Base-by-base conservation (phyloP, 2,113 vertebrate species). In the Otis tarda region DNA sequence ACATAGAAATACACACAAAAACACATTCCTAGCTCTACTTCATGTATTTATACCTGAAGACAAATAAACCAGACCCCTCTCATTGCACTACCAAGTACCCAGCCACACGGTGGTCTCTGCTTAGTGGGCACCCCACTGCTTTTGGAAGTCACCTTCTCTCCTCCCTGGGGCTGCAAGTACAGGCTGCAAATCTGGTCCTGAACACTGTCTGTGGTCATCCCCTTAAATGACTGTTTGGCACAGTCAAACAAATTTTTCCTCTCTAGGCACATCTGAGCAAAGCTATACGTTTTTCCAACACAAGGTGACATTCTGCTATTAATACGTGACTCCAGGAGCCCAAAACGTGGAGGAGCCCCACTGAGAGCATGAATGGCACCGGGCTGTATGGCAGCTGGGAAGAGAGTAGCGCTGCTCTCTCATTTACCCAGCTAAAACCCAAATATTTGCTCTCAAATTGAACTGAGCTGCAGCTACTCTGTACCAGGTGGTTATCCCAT, bases 371-470 rank as follows among this genome's bases (percentile, higher is more conserved):
- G 77, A 71, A 87, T 30, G 49, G 53, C 70, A 91, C 45, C 65
- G 3, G 4, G 52, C 52, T 84, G 65, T 69, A 82, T 13, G 33
- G 53, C 61, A 82, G 43, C 70, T 79, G 68, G n/a, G 61, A 82
- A 78, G 33, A 49, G 49, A 79, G 59, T 10, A 82, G 21, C 1
- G 1, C 65, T 71, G 43, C 35, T 88, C 30, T 88, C 49, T 65
- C 92, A 83, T 88, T 92, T 94, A 77, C 56, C 64, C 83, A 92
- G 39, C 41, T 87, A 75, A 95, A 95, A 57, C 14, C 37, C 84
- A 91, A 93, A 96, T 97, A 90, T 96, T 93, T 96, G 78, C 88
- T 95, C 56, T 52, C 76, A 95, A 89, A 87, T 8, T 71, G 79
- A 90, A 90, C 56, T 68, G 82, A 83, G 84, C 25, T 92, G 73